These are phyloP conservation scores for Margaritifera margaritifera DNA, from an alignment of 2,888 invertebrate genomes.

Conservation along the genomic window DNA sequence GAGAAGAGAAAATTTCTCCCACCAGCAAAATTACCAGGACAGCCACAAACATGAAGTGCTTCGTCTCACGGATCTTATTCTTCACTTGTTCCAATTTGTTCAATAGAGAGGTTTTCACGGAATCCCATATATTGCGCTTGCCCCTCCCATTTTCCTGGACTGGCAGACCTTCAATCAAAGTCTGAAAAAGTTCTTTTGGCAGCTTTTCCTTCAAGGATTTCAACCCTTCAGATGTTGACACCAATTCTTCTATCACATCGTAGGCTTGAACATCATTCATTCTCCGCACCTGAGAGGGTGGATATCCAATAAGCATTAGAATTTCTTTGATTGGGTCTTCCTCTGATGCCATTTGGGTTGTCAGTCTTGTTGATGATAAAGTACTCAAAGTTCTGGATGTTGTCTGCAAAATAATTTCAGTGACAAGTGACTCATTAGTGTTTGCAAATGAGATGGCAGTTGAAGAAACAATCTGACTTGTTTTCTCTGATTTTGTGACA, in stretches of 20 bases:
- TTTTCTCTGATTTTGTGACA: too few relatives aligned
- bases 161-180: conserved; percentile 15
- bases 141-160: conserved; percentile 5
- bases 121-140: conserved; percentile 4
- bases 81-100: conserved; percentile 29
- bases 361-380: too few relatives aligned
- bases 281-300: conserved; percentile 1
- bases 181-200: conserved; percentile 16
- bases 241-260: conserved; percentile 1
- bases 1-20: conserved; percentile 60
- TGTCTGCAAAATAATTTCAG: too few relatives aligned
- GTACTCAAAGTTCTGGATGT: too few relatives aligned
- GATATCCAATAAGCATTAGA: conserved; percentile 1
- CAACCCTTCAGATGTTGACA: neutral
- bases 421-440: too few relatives aligned
- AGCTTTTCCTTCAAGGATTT: conserved; percentile 5
- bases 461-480: too few relatives aligned
- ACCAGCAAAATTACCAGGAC: conserved; percentile 58
- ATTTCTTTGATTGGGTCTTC: conserved; percentile 2
- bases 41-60: conserved; percentile 53
- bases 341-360: too few relatives aligned
- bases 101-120: conserved; percentile 2
- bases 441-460: too few relatives aligned
- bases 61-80: conserved; percentile 39
- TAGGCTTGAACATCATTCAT: conserved; percentile 3